Evolutionary conservation across 2,888 invertebrate species (phyloP).

Genomic region (Drosophila silvestris): DNA sequence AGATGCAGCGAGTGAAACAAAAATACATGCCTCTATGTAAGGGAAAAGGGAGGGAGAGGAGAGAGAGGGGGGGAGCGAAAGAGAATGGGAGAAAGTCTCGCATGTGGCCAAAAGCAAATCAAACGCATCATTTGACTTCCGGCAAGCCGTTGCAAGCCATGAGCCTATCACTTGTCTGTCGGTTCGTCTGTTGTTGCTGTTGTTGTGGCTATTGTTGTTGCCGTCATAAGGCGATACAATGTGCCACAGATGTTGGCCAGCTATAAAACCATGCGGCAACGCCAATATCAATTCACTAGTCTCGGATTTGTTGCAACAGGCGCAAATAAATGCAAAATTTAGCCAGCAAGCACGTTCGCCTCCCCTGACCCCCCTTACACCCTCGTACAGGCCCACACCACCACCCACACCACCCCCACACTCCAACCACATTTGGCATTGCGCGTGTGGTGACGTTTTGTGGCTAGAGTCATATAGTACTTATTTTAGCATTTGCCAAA

Average conservation of each 20-base stretch:
- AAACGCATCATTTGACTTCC: slow-evolving; percentile 77
- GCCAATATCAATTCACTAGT: slow-evolving; percentile 40
- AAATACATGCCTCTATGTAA: background rate
- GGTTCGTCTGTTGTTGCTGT: slow-evolving; percentile 13
- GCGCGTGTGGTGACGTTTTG: slow-evolving; percentile 46
- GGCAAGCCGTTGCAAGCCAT: slow-evolving; percentile 63
- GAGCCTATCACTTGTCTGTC: slow-evolving; percentile 49
- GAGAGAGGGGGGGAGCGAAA: slow-evolving; percentile 7
- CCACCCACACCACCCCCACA: background rate
- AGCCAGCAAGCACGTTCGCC: slow-evolving; percentile 39
- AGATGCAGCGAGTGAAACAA: slow-evolving; percentile 38
- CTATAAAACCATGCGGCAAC: slow-evolving; percentile 45
- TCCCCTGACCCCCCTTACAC: background rate
- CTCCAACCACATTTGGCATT: slow-evolving; percentile 2
- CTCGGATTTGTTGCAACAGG: slow-evolving; percentile 39
- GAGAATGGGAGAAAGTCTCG: slow-evolving; percentile 4
- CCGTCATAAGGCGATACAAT: slow-evolving; percentile 56
- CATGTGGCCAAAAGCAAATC: slow-evolving; percentile 58
- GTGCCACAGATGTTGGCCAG: slow-evolving; percentile 65
- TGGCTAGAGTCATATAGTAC: slow-evolving; percentile 1
- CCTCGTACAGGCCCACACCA: background rate
- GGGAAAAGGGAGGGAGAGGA: slow-evolving; percentile 15
- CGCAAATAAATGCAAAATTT: slow-evolving; percentile 45
- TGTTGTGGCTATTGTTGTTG: slow-evolving; percentile 26
- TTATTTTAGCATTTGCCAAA: slow-evolving; percentile 31